phyloP scores from a whole-genome alignment of 2,797 vertebrate species.

The Percopsis omiscomaycus region DNA sequence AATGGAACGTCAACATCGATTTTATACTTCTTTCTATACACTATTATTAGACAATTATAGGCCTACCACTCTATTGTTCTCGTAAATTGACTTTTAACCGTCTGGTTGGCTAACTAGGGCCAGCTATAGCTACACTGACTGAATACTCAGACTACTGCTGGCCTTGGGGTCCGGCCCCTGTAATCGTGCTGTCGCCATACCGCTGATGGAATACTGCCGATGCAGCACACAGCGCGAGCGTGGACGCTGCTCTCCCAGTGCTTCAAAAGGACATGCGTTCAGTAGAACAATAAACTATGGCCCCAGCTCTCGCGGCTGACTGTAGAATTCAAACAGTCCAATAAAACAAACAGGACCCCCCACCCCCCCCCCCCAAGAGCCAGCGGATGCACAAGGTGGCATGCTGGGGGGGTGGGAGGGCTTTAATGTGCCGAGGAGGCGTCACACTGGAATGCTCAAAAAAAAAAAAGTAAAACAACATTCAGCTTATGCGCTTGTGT shows the following conservation, averaged over 20 bases:
- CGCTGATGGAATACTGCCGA: slow-evolving; percentile 6
- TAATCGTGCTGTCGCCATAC: neutral
- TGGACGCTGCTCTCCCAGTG: slow-evolving; percentile 25
- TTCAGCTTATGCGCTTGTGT: slow-evolving; percentile 26
- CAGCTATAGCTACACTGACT: no score
- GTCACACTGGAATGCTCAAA: slow-evolving; percentile 68
- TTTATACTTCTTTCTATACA: no score
- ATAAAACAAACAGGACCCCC: slow-evolving; percentile 68
- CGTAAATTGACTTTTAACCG: no score
- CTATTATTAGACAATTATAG: no score
- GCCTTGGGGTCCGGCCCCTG: no score
- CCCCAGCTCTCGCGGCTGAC: slow-evolving; percentile 56
- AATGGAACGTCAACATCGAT: no score
- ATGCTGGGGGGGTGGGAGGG: slow-evolving; percentile 53
- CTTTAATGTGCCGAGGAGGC: slow-evolving; percentile 67
- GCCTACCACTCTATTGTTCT: no score
- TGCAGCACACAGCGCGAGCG: slow-evolving; percentile 27
- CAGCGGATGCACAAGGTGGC: slow-evolving; percentile 20
- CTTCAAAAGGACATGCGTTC: slow-evolving; percentile 65
- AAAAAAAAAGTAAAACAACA: slow-evolving; percentile 39
- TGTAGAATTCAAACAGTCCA: slow-evolving; percentile 69
- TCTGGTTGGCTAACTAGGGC: no score
- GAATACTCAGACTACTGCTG: no score
- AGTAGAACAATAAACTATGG: slow-evolving; percentile 66
- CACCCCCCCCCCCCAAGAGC: slow-evolving; percentile 25